These are phyloP conservation scores for Diabrotica virgifera DNA, from an alignment of 1,140 invertebrate genomes.

Conservation along the genomic window DNA sequence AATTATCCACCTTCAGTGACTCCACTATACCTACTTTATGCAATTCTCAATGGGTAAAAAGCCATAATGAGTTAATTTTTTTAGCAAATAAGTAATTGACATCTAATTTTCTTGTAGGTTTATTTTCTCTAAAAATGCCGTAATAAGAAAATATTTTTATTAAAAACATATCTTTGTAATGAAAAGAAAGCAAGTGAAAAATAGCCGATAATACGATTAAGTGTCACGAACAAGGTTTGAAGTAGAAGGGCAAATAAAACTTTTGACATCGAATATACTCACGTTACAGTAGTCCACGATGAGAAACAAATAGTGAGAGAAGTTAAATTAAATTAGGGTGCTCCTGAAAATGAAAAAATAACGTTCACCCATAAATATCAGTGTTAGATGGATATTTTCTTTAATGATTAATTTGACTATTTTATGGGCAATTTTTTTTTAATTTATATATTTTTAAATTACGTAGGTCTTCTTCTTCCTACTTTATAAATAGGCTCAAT, in stretches of 20 bases:
- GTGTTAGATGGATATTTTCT: too few relatives aligned
- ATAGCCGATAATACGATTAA: background rate
- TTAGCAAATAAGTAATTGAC: too few relatives aligned
- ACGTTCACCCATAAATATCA: background rate
- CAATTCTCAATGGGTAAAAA: too few relatives aligned
- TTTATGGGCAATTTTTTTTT: too few relatives aligned
- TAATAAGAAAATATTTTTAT: background rate
- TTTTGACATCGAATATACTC: background rate
- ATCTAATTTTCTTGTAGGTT: background rate
- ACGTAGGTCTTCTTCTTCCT: too few relatives aligned
- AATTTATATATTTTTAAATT: too few relatives aligned
- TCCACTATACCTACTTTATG: too few relatives aligned
- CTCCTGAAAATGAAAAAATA: constrained; percentile 5
- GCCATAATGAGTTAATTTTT: too few relatives aligned
- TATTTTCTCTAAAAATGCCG: background rate
- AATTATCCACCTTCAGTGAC: too few relatives aligned
- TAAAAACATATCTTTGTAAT: constrained; percentile 14
- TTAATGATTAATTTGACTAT: too few relatives aligned
- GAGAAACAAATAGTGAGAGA: constrained; percentile 8
- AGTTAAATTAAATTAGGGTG: background rate
- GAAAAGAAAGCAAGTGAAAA: constrained; percentile 17
- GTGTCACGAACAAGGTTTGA: background rate
- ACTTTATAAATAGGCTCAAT: too few relatives aligned
- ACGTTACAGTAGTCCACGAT: background rate
- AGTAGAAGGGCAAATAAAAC: background rate